phyloP scores from a whole-genome alignment of 2,797 vertebrate genomes.

The Artibeus lituratus region DNA sequence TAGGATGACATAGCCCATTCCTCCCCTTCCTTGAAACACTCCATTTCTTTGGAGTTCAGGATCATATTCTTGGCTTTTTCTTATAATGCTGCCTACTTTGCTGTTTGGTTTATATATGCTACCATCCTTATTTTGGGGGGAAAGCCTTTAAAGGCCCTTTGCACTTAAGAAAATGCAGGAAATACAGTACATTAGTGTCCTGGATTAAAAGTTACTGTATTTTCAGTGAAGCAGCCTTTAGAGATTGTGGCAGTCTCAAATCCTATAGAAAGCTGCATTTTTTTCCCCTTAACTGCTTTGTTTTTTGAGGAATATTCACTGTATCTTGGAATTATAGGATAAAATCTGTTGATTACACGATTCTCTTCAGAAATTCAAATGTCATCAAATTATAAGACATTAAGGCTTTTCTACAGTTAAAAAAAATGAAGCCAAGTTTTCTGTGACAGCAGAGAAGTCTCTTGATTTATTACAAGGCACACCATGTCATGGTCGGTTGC shows the following conservation, averaged over 20 bases:
- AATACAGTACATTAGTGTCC: background rate
- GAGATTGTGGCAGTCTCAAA: background rate
- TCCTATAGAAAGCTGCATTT: slow-evolving; percentile 5
- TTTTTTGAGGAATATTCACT: background rate
- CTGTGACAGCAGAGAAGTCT: background rate
- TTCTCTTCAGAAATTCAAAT: slow-evolving; percentile 48
- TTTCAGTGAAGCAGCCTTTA: background rate
- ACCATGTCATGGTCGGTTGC: background rate
- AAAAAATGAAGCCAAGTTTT: background rate
- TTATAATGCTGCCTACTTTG: background rate
- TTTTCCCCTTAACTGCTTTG: background rate
- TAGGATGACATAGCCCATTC: background rate
- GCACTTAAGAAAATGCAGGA: background rate
- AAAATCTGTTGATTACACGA: background rate
- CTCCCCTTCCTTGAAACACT: background rate
- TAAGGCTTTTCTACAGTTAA: background rate
- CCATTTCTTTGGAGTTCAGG: background rate
- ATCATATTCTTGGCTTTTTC: background rate
- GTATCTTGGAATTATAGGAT: background rate
- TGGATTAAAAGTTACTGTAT: background rate
- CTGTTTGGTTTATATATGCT: slow-evolving; percentile 3
- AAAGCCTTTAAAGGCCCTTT: background rate
- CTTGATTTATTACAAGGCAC: background rate
- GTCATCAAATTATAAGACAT: background rate
- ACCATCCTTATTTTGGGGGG: background rate